Evolutionary conservation across 1,140 invertebrate genomes (phyloP).

Genomic region (Lepidurus couesii): DNA sequence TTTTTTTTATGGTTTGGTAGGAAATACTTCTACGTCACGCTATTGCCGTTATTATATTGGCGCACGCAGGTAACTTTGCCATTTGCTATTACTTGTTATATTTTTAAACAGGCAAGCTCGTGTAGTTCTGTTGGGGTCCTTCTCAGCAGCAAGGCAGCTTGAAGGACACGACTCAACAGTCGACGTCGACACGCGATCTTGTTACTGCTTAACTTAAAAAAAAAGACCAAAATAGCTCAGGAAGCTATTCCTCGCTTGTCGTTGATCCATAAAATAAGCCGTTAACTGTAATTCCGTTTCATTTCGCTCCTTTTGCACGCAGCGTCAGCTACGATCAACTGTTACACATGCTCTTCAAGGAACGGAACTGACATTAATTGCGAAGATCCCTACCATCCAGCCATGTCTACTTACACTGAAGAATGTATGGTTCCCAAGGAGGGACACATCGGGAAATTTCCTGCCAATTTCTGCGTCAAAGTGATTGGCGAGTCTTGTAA

Average conservation of each 20-base stretch:
- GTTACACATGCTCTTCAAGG: slow-evolving; percentile 54
- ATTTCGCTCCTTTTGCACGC: neutral
- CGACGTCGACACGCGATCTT: neutral
- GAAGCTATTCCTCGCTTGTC: neutral
- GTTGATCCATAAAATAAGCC: neutral
- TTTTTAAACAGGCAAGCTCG: neutral
- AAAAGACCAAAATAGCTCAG: neutral
- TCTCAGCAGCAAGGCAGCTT: too few species aligned
- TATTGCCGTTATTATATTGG: neutral
- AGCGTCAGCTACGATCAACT: slow-evolving; percentile 48
- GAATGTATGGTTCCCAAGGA: slow-evolving; percentile 54
- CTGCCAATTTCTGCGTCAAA: slow-evolving; percentile 58
- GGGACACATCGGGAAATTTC: slow-evolving; percentile 53
- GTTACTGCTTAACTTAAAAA: neutral
- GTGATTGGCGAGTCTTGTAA: slow-evolving; percentile 49
- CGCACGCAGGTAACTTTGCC: neutral
- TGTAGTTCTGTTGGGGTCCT: too few species aligned
- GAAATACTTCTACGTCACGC: slow-evolving; percentile 7
- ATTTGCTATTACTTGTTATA: neutral
- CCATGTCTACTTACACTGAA: slow-evolving; percentile 46
- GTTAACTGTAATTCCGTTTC: neutral
- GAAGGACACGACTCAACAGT: too few species aligned
- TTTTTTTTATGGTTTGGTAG: neutral
- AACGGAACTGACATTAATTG: slow-evolving; percentile 53
- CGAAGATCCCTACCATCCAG: slow-evolving; percentile 55